A percentile compares a stretch with the other conserved stretches of the same genome.
These are phyloP conservation scores for Bombylius discolor DNA, from an alignment of 2,888 invertebrate genomes.

Conservation along the genomic window DNA sequence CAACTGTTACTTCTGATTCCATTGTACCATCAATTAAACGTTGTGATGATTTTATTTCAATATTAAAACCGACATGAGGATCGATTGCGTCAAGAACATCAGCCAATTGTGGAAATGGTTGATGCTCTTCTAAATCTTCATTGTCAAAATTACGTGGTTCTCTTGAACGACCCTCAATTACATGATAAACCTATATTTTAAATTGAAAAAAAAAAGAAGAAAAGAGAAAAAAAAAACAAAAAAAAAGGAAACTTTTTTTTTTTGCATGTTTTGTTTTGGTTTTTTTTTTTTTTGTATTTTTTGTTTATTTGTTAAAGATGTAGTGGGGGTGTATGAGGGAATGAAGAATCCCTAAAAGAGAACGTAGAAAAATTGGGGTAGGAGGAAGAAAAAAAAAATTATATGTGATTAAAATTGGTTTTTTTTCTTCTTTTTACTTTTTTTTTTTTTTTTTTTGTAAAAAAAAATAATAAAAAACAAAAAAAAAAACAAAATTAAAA, in stretches of 20 bases:
- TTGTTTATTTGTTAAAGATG: not conserved
- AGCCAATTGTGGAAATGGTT: conserved; percentile 87
- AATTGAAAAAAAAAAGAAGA: not conserved
- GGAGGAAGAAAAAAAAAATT: not conserved
- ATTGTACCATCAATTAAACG: conserved; percentile 71
- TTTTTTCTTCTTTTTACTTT: not conserved
- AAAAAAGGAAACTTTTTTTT: not conserved
- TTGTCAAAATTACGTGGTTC: conserved; percentile 61
- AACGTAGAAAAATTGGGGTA: not conserved
- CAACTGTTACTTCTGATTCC: conserved; percentile 71
- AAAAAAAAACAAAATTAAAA: too few relatives aligned
- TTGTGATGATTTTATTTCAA: conserved; percentile 97
- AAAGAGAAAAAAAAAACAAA: not conserved
- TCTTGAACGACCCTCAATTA: conserved; percentile 60
- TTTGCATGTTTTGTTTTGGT: too few relatives aligned
- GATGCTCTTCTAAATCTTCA: conserved; percentile 76
- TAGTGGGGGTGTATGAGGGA: too few relatives aligned
- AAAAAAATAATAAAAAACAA: too few relatives aligned
- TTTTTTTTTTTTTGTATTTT: too few relatives aligned
- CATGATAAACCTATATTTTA: conserved; percentile 56
- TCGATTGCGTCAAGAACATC: conserved; percentile 70
- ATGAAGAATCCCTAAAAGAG: not conserved
- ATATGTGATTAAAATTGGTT: not conserved
- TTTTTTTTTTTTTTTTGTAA: too few relatives aligned
- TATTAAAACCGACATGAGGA: conserved; percentile 83